Base-by-base conservation (phyloP, 1,140 invertebrate species). In the Eupristina koningsbergeri region DNA sequence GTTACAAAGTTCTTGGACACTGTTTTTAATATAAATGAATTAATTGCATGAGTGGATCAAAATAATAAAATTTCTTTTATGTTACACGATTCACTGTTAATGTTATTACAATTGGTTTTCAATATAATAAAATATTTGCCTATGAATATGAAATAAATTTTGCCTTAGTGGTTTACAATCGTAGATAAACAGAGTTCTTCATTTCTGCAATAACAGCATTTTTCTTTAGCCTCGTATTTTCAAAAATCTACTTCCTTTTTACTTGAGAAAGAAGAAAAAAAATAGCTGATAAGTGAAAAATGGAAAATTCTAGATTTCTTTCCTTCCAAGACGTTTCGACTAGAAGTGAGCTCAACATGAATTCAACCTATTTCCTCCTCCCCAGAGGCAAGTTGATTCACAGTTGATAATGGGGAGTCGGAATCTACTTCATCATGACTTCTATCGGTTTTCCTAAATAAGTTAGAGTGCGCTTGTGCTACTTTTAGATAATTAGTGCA, bases 401-500 rank as follows among this genome's bases (percentile, higher is more conserved):
- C 19, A 5, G n/a, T n/a, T n/a, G n/a, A n/a, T n/a, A n/a, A 39
- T 22, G 29, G 77, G 71, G 69, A 76, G 73, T 69, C 41, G 34
- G 81, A 83, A 83, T 61, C 58, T 26, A 67, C 73, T 29, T 22
- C 22, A 58, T 31, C 41, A 29, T 34, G 47, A 53, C 74, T 76
- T 31, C 31, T 76, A 31, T 50, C 34, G 50, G n/a, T 11, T 75
- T 29, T 50, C 19, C 50, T 13, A 26, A 71, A 39, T 71, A 39
- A 8, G 34, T 31, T 61, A 47, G 19, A 45, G 67, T n/a, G 36
- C 36, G 19, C 26, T 22, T 58, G 22, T 11, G 19, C 22, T 64
- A 73, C 81, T 79, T 45, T 64, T 63, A 80, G 83, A 85, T 86
- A 87, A 86, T 85, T 83, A 73, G 78, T 81, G 83, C 83, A 80